Evolutionary conservation across 2,797 vertebrate species (phyloP).

Genomic region (Characodon lateralis): DNA sequence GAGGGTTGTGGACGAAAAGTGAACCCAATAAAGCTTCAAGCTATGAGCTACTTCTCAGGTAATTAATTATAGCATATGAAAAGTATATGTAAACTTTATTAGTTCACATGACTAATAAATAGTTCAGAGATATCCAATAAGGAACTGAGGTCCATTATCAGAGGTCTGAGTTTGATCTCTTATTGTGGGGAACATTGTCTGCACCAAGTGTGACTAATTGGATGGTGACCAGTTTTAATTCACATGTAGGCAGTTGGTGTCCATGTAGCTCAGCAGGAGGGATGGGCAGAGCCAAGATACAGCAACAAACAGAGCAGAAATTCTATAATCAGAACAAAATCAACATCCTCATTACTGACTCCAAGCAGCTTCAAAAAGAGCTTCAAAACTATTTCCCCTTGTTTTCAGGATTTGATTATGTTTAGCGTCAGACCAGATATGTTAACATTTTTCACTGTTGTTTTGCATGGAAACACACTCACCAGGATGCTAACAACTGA

Average conservation of each 20-base stretch:
- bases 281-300: conserved; percentile 65
- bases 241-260: conserved; percentile 72
- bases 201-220: conserved; percentile 70
- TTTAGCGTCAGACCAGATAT: conserved; percentile 59
- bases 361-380: conserved; percentile 63
- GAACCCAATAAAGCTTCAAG: conserved; percentile 4
- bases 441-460: conserved; percentile 38
- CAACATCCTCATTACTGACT: conserved; percentile 78
- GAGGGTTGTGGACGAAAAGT: conserved; percentile 5
- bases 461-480: conserved; percentile 28
- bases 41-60: neutral
- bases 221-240: conserved; percentile 73
- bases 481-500: conserved; percentile 54
- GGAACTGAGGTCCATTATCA: conserved; percentile 30
- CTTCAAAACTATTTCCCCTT: conserved; percentile 60
- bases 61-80: neutral
- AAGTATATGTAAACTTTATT: neutral
- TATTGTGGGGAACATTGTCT: conserved; percentile 60
- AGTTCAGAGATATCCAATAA: conserved; percentile 10
- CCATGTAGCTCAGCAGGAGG: conserved; percentile 69
- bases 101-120: neutral
- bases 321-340: conserved; percentile 77
- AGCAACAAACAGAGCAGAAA: conserved; percentile 71
- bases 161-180: conserved; percentile 48
- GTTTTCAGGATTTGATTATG: conserved; percentile 66